These are phyloP conservation scores for Enteromius mattozi DNA, from an alignment of 2,797 vertebrate species.

Conservation along the genomic window DNA sequence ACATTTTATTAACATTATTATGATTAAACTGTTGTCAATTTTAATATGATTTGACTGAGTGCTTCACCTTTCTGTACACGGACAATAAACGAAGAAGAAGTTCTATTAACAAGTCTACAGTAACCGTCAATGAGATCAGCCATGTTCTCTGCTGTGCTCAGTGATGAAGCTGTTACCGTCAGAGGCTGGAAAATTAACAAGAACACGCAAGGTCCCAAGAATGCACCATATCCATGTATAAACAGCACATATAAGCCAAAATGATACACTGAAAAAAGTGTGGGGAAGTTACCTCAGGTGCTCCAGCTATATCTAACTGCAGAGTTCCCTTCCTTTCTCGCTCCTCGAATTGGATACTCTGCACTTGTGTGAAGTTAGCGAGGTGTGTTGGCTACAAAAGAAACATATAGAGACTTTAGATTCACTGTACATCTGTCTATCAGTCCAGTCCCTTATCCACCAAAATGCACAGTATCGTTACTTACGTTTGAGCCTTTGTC, in stretches of 20 bases:
- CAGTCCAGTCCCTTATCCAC: neutral
- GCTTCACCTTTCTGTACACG: constrained; percentile 91
- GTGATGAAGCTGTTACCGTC: constrained; percentile 92
- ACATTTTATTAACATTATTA: neutral
- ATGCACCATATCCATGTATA: neutral
- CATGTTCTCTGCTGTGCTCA: constrained; percentile 98
- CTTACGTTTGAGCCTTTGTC: constrained; percentile 97
- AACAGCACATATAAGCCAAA: neutral
- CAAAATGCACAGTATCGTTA: constrained; percentile 35
- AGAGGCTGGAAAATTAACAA: constrained; percentile 82
- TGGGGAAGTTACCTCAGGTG: constrained; percentile 86
- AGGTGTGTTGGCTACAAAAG: constrained; percentile 90
- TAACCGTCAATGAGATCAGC: constrained; percentile 98
- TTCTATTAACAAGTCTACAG: constrained; percentile 91
- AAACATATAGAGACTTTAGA: constrained; percentile 19
- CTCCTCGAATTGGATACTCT: constrained; percentile 97
- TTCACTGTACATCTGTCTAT: neutral
- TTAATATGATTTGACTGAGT: neutral
- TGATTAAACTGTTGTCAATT: neutral
- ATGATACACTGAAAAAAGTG: constrained; percentile 13
- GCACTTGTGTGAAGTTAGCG: constrained; percentile 95
- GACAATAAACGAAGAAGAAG: constrained; percentile 91
- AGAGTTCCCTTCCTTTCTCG: constrained; percentile 95
- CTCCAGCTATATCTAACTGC: constrained; percentile 92
- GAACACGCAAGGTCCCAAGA: constrained; percentile 3